Base-by-base conservation (phyloP, 2,888 invertebrate genomes). In the Conomelus anceps region DNA sequence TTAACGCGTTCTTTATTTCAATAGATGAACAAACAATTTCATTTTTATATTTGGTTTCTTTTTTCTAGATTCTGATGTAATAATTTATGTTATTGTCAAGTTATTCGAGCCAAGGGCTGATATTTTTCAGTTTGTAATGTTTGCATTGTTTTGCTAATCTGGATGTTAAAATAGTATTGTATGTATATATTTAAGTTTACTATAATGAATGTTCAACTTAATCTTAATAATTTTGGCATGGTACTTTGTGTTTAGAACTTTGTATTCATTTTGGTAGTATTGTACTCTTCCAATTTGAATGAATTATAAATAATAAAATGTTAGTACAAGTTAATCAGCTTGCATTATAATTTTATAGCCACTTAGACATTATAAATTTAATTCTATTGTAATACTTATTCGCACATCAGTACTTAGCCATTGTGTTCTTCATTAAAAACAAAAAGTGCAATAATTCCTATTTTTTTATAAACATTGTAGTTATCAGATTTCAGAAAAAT, bases 381-480 rank as follows among this genome's bases (percentile, higher is more conserved):
- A 34, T 34, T 34, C 13, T 26, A 26, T 26, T 26, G 4, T 26
- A 4, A 34, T 1, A 17, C 13, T 34, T 9, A 17, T 34, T 7
- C 34, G 17, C 1, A 9, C 34, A 34, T 9, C 17, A 34, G 34
- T 34, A 34, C 34, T 34, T 17, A 17, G 34, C 34, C 34, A 17
- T 87, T 90, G 89, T 89, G 89, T 88, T 91, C 89, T 90, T 90
- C 29, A 41, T 91, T 90, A 89, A 89, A 87, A 24, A 84, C 63
- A 63, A 41, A 88, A 86, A 13, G 23, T 84, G 87, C 88, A 88
- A 85, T 89, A 84, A 92, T 94, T 89, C 92, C 93, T 94, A 94
- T 94, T 93, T 92, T 91, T 93, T 88, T 63, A 89, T 90, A n/a
- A n/a, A n/a, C n/a, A n/a, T n/a, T n/a, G n/a, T n/a, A n/a, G n/a